Base-by-base conservation (phyloP, 2,888 invertebrate species). In the Oscheius sp. region DNA sequence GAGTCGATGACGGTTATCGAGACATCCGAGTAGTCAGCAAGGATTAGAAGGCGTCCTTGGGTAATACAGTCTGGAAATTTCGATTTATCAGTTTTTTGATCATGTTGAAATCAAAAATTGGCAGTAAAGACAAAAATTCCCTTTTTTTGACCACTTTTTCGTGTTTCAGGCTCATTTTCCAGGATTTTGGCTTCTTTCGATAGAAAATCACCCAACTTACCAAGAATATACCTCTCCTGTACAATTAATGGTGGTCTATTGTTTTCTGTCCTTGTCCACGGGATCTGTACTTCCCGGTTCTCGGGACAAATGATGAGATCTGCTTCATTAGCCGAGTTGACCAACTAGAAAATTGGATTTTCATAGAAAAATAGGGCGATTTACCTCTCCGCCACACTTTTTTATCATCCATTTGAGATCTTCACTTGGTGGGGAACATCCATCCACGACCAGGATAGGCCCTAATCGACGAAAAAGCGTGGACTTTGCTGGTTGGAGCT, bases 331-430 rank as follows among this genome's bases (percentile, higher is more conserved):
- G 56, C 43, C 25, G 9, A 55, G 18, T 35, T 13, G 3, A 53
- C n/a, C n/a, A 69, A 21, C 56, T 56, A 2, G 27, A 66, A 29
- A 56, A 41, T 5, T 29, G 18, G 5, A 16, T 21, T 29, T 27
- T 23, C 2, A 6, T n/a, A 7, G n/a, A n/a, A n/a, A n/a, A n/a
- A n/a, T n/a, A n/a, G n/a, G n/a, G n/a, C n/a, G n/a, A 16, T 45
- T 45, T 21, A 73, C 76, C 45, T 64, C 72, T 73, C 79, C 79
- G 1, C 79, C 79, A 59, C 79, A 72, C 12, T 68, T 70, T 25
- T 63, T 52, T n/a, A 79, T 66, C 76, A 79, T 68, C 74, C 76
- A 76, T 6, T 45, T 52, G 21, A 79, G 29, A 1, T 79, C 76
- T 1, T 61, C 72, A 7, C 55, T 23, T 0, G 68, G 46, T 2